Base-by-base conservation (phyloP, 2,113 vertebrate species). In the Rhinopomastus cyanomelas region DNA sequence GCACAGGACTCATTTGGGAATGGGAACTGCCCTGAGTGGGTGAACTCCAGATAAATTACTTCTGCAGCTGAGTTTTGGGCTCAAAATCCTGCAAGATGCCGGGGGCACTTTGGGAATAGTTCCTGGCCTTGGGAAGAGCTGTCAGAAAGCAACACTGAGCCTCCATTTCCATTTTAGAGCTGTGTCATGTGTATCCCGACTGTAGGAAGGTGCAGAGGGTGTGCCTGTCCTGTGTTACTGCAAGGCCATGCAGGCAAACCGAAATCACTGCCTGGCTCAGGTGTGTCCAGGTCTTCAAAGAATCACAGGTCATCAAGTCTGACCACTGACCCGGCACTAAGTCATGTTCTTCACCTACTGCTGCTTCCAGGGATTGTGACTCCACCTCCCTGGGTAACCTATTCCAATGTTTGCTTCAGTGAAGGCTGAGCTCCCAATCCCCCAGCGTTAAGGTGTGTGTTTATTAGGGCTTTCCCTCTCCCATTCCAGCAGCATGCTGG, bases 171-270 rank as follows among this genome's bases (percentile, higher is more conserved):
- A 30, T 42, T 75, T 62, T 26, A 53, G 59, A 80, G 36, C 39
- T 9, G 0, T 60, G 52, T 8, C 2, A 1, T 1, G 1, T 64
- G 32, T 4, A 23, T 64, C n/a, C 34, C 26, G 4, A 4, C 21
- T 36, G 25, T 9, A 56, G 61, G 30, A 48, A 67, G 12, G 22
- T 52, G 46, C 25, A 22, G 52, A n/a, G 32, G 6, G 7, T 53
- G 76, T 86, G 53, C 76, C 51, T 87, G 62, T 67, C 34, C 42
- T 59, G 26, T 34, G 37, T 39, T 2, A 2, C 27, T 59, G 19
- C 55, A 69, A 62, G 22, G 48, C 42, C 3, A 1, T 26, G 72
- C 20, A 44, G 37, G 30, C 11, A 76, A 76, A 57, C 7, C 11
- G 19, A 22, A 25, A 13, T 37, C 79, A 36, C 5, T 34, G 9